These are phyloP conservation scores for Oasisia sp. DNA, from an alignment of 2,888 invertebrate genomes.

Conservation along the genomic window DNA sequence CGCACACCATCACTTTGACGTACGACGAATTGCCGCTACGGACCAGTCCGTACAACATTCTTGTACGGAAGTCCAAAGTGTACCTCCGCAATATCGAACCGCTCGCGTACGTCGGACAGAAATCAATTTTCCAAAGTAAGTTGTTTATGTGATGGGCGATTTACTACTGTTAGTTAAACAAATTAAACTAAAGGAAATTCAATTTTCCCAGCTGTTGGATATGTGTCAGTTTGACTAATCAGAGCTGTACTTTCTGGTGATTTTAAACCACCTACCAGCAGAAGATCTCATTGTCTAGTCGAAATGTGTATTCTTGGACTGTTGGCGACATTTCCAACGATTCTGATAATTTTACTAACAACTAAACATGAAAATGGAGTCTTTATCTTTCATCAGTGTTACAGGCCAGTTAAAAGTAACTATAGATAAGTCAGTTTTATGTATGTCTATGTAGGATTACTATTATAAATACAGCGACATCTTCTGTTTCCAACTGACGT, in stretches of 20 bases:
- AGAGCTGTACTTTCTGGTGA: no score
- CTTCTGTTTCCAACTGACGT: not conserved
- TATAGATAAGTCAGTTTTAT: not conserved
- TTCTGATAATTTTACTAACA: no score
- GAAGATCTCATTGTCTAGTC: no score
- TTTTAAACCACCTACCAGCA: no score
- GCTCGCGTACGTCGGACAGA: slow-evolving; percentile 22
- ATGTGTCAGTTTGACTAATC: no score
- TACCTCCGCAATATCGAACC: slow-evolving; percentile 24
- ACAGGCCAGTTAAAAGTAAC: not conserved
- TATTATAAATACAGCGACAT: not conserved
- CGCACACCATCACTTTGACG: slow-evolving; percentile 28
- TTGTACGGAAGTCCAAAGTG: slow-evolving; percentile 24
- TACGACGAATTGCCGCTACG: slow-evolving; percentile 30
- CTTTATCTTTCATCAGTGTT: no score
- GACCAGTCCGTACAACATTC: slow-evolving; percentile 34
- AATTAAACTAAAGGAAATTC: no score
- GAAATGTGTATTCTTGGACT: no score
- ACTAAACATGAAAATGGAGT: no score
- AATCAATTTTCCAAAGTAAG: slow-evolving; percentile 33
- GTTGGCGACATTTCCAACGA: no score
- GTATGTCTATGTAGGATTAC: no score
- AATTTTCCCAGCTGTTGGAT: no score
- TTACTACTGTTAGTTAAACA: not conserved
- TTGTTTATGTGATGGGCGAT: not conserved